Evolutionary conservation across 1,140 invertebrate species (phyloP), one percentile per base, ranked within the genome.

Genomic region (Mactra quadrangularis): DNA sequence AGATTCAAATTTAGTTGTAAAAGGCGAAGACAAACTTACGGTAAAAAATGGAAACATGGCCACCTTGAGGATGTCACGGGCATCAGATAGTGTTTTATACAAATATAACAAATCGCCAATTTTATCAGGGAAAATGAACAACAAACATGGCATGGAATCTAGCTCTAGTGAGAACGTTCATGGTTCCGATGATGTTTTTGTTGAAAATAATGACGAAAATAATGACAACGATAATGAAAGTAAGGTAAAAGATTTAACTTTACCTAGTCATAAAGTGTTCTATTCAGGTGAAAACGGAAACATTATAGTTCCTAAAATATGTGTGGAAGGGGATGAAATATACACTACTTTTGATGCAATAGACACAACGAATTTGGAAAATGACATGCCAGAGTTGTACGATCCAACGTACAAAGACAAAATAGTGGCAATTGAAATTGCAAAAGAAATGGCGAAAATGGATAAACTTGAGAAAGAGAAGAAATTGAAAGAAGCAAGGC

Each of bases 281-380:
- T 81, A 81, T 50, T 15, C 64, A 1, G 77, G 77, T 3, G 77
- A 81, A 33, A 81, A 81, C 47, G 77, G 77, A 29, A 81, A 57
- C 17, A 71, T 81, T 1, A 70, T 81, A 25, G 77, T 81, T 47
- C 77, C 77, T 70, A 81, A 81, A 29, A 81, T 81, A 41, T 81
- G 77, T 71, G 71, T 81, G 1, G 77, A 81, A 27, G 77, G 77
- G 1, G 45, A 81, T 31, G 66, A 81, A 22, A 35, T 81, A 66
- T 71, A 59, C 25, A 81, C 77, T 17, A 81, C 64, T 13, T 70
- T 81, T 60, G 50, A 81, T 60, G 53, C 68, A 22, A 81, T 81
- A 11, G 64, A 70, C 41, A 71, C 77, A 17, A 47, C 35, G 27
- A 55, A 19, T 22, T 29, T 9, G 1, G 64, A 31, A 27, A 50